Percentiles rank a stretch among this genome's conserved stretches.
Evolutionary conservation across 2,113 vertebrate genomes (phyloP).

Genomic region (Nothocercus nigrocapillus): DNA sequence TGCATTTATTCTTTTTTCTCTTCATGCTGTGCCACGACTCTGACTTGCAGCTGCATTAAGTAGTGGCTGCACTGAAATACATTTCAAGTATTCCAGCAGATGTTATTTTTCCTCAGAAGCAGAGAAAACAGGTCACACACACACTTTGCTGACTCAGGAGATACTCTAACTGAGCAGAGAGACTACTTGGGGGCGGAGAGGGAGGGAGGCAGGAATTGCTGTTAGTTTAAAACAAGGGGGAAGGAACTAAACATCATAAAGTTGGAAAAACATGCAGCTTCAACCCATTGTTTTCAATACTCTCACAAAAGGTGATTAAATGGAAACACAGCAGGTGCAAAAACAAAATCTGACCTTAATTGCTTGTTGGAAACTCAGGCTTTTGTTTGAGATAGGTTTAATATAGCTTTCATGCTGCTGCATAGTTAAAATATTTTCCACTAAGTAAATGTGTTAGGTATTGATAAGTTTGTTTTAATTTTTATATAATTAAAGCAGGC

Average conservation of each 20-base stretch:
- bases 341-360: constrained; percentile 40
- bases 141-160: neutral
- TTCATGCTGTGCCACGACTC: neutral
- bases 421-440: constrained; percentile 1
- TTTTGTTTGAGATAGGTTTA: constrained; percentile 42
- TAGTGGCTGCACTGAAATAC: neutral
- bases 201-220: neutral
- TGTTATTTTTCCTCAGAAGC: neutral
- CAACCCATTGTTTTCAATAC: constrained; percentile 33
- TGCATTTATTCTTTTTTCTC: neutral
- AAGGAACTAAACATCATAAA: constrained; percentile 32
- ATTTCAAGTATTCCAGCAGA: neutral
- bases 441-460: constrained; percentile 34
- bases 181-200: neutral
- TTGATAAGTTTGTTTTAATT: constrained; percentile 58
- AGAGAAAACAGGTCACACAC: neutral
- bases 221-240: constrained; percentile 7
- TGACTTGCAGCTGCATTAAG: neutral
- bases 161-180: neutral
- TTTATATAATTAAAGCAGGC: constrained; percentile 52
- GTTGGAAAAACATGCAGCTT: neutral
- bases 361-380: constrained; percentile 2
- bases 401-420: neutral
- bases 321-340: constrained; percentile 26
- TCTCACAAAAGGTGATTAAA: constrained; percentile 5